Evolutionary conservation across 2,113 vertebrate species (phyloP).

Genomic region (Cairina moschata): DNA sequence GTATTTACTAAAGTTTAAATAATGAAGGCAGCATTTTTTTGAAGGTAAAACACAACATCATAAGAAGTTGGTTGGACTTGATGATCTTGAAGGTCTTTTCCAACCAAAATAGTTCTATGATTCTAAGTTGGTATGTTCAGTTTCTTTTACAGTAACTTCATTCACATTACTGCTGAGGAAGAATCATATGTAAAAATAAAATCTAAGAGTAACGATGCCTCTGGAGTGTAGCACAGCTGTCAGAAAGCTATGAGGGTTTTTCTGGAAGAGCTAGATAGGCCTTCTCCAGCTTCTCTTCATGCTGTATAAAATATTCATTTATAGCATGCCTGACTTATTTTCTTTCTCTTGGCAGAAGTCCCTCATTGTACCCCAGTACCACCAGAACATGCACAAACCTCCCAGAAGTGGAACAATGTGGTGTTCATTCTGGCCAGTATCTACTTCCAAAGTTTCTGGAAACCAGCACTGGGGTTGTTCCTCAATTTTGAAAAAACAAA

Average conservation of each 20-base stretch:
- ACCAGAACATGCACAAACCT: neutral
- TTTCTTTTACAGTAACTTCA: neutral
- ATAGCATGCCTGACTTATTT: neutral
- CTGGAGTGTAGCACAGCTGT: neutral
- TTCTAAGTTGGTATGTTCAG: neutral
- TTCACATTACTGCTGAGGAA: neutral
- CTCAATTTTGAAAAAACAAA: neutral
- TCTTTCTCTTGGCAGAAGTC: neutral
- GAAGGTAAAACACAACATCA: neutral
- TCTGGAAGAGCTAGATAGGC: neutral
- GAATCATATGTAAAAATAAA: conserved; percentile 12
- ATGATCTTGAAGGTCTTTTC: neutral
- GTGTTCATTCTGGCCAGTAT: neutral
- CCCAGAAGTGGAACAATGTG: neutral
- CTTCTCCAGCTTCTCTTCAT: conserved; percentile 15
- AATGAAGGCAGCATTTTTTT: neutral
- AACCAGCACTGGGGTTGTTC: neutral
- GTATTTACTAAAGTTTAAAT: neutral
- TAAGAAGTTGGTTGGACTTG: neutral
- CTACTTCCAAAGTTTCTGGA: neutral
- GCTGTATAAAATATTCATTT: neutral
- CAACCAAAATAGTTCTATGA: neutral
- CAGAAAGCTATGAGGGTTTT: neutral
- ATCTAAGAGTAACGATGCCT: neutral
- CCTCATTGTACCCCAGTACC: neutral